phyloP scores from a whole-genome alignment of 2,797 vertebrate species.

The Hafferia zeledoni region DNA sequence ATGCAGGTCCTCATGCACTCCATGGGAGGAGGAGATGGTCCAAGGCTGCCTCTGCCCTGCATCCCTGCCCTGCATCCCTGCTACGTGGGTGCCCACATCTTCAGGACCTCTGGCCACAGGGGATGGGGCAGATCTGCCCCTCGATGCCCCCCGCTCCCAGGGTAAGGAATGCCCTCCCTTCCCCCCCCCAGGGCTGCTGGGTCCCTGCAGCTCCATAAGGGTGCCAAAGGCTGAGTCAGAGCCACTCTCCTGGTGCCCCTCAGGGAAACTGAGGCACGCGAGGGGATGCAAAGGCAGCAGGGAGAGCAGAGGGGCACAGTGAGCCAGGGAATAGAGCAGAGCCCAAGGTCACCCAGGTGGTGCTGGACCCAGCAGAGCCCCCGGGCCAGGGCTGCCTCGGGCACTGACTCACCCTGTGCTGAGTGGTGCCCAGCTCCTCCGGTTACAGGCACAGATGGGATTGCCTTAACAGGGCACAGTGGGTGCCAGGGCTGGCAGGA shows the following conservation, averaged over 20 bases:
- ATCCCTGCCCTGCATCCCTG: neutral
- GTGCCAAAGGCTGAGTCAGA: neutral
- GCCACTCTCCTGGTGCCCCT: accelerated
- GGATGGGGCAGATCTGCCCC: neutral
- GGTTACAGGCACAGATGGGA: neutral
- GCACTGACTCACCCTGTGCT: neutral
- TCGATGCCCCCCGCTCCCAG: accelerated
- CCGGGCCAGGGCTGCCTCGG: neutral
- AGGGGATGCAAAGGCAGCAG: neutral
- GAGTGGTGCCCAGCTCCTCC: neutral
- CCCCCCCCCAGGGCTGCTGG: too few species aligned
- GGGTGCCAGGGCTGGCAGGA: neutral
- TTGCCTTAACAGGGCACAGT: neutral
- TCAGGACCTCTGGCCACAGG: accelerated
- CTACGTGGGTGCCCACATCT: accelerated
- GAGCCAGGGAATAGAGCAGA: accelerated
- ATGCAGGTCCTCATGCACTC: accelerated
- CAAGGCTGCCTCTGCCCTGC: neutral
- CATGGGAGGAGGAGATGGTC: accelerated
- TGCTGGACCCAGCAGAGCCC: neutral
- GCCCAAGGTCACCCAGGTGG: constrained; percentile 19
- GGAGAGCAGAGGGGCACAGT: accelerated
- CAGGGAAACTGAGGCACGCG: neutral
- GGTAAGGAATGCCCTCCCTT: neutral
- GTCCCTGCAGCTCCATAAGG: neutral